Evolutionary conservation across 2,888 invertebrate genomes (phyloP), one percentile per base, ranked within the genome.

Genomic region (Linnaemya vulpina): DNA sequence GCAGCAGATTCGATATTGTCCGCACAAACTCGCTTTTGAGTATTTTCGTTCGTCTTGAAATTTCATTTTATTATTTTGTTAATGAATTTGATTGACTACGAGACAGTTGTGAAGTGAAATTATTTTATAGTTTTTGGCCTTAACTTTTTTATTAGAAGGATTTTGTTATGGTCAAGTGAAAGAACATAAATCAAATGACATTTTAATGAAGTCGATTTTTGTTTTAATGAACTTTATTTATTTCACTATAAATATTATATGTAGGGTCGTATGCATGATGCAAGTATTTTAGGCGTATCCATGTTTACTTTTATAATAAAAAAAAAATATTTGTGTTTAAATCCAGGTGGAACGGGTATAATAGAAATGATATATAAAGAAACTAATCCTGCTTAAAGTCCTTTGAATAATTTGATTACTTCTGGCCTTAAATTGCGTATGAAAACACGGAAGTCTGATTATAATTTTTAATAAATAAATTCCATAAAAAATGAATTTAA

Each of bases 71-170:
- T 84, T 78, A 62, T 71, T 85, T 53, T 49, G 58, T 74, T 85
- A 78, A 85, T 78, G 70, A 78, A 60, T 80, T 49, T 60, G 55
- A 65, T 79, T 65, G 58, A 58, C 46, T 80, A 55, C 49, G 67
- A 67, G 74, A 67, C 80, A 73, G 80, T 80, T 73, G 80, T 80
- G 63, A 78, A 78, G 78, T 74, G 68, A 75, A 78, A 75, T 65
- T 78, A 78, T 82, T 82, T 85, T 82, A 78, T 82, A 49, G 63
- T 78, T 70, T 63, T 78, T n/a, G 20, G 7, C 68, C 73, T 76
- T 53, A 22, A 38, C 40, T 35, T 25, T 65, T 49, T 58, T 51
- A 40, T 65, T 74, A 68, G 30, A 79, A 79, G 67, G 58, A 85
- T 76, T 82, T 78, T 49, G 30, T 22, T 17, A 49, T 70, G 25